Base-by-base conservation (phyloP, 2,113 vertebrate genomes). In the Scomber colias region DNA sequence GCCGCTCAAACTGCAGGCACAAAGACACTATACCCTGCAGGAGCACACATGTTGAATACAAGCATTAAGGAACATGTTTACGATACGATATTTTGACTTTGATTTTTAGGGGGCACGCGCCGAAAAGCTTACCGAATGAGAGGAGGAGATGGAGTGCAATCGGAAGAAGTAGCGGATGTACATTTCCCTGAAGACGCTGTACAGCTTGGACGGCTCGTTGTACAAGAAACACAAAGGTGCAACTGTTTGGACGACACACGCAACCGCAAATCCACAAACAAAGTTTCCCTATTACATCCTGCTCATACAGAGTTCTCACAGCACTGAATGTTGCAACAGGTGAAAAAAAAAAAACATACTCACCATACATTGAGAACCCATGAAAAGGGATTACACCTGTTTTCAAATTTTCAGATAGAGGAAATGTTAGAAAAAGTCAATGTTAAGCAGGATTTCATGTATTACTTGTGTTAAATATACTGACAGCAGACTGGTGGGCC, bases 281-380 rank as follows among this genome's bases (percentile, higher is more conserved):
- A 49, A 68, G n/a, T 55, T 55, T n/a, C 16, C 1, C n/a, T n/a
- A 17, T 67, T 46, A 49, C 2, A 53, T 31, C 2, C 14, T 35
- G 24, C 17, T 71, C 56, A 11, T 19, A 9, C 51, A 44, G 16
- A 1, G 3, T 44, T 53, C n/a, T 30, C 40, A 54, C 15, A 19
- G 17, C 24, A 17, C 3, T 40, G 0, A 17, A 0, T 0, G 19
- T 54, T 9, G 35, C 9, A 17, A 49, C 0, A 19, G 11, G 24
- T 16, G 0, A 9, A 31, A 27, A 27, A 21, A 21, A 21, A 21
- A 27, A 56, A 59, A 57, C 3, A 17, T 35, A 97, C 97, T 96
- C 93, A 99, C 98, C 97, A 74, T 99, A 99, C 98, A 99, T 99
- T 64, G 98, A 99, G 92, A 99, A 99, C 55, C 98, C 98, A 31